Conservation (phyloP, 2,113 vertebrate genomes). For the Oceanodroma tethys region DNA sequence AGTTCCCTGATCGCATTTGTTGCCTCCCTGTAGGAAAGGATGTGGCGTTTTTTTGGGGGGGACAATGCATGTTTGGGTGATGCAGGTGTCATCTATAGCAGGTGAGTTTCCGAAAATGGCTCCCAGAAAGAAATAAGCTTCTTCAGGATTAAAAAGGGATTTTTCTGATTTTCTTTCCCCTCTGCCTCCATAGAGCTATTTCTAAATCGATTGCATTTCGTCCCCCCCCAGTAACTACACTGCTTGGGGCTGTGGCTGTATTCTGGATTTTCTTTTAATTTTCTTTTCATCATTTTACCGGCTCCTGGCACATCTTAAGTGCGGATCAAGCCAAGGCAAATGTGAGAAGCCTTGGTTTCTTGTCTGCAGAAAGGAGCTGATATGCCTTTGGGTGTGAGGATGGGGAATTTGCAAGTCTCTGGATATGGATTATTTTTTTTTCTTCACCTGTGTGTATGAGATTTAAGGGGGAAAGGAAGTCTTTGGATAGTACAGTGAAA, state of each 20-base stretch:
- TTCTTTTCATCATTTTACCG: background rate
- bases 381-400: background rate
- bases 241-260: background rate
- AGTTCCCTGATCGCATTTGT: background rate
- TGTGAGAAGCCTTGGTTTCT: background rate
- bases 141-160: too few relatives aligned
- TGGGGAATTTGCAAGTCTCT: background rate
- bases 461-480: background rate
- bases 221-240: background rate
- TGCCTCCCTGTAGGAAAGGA: background rate
- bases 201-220: background rate
- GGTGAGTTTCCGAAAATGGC: background rate
- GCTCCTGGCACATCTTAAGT: background rate
- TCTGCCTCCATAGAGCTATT: background rate
- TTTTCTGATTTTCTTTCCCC: background rate
- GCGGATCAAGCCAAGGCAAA: background rate
- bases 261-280: background rate
- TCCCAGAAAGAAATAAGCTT: background rate
- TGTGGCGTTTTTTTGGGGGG: background rate
- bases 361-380: background rate
- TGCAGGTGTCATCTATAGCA: background rate
- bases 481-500: background rate
- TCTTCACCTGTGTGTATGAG: background rate
- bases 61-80: accelerated
- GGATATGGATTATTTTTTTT: background rate